Evolutionary conservation across 2,113 vertebrate genomes (phyloP).

Genomic region (Albula glossodonta): DNA sequence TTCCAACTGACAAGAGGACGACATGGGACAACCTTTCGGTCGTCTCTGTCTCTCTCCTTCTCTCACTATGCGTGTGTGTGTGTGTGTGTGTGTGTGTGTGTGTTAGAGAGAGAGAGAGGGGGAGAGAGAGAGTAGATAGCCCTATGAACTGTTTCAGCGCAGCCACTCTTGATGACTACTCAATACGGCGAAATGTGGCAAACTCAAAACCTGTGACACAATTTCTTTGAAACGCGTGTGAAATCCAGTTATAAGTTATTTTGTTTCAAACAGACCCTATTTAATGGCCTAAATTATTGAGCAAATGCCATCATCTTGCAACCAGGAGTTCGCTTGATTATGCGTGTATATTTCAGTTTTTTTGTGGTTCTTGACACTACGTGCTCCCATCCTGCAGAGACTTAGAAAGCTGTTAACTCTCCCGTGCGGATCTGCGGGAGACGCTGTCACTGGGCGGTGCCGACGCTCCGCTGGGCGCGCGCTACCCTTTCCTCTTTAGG

Average conservation of each 20-base stretch:
- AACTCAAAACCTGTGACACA: too few species aligned
- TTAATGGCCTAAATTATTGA: not conserved
- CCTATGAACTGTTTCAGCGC: not conserved
- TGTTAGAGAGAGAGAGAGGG: too few species aligned
- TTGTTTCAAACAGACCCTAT: not conserved
- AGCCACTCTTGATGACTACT: too few species aligned
- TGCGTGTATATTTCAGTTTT: not conserved
- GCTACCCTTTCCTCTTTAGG: slow-evolving; percentile 32
- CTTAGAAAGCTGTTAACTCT: slow-evolving; percentile 39
- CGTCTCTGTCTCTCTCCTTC: not conserved
- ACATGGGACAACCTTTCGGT: slow-evolving; percentile 36
- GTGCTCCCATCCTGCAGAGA: slow-evolving; percentile 41
- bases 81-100: too few species aligned
- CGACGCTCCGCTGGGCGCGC: slow-evolving; percentile 23
- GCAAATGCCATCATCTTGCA: not conserved
- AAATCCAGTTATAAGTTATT: too few species aligned
- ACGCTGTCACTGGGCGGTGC: slow-evolving; percentile 23
- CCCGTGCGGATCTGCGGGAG: slow-evolving; percentile 24
- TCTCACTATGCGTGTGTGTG: too few species aligned
- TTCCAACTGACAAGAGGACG: slow-evolving; percentile 61
- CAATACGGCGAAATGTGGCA: too few species aligned
- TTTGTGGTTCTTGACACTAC: slow-evolving; percentile 27
- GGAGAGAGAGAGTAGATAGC: too few species aligned
- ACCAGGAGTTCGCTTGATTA: not conserved
- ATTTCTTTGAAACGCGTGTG: too few species aligned